Evolutionary conservation across 2,888 invertebrate genomes (phyloP).

Genomic region (Drosophila diplacantha): DNA sequence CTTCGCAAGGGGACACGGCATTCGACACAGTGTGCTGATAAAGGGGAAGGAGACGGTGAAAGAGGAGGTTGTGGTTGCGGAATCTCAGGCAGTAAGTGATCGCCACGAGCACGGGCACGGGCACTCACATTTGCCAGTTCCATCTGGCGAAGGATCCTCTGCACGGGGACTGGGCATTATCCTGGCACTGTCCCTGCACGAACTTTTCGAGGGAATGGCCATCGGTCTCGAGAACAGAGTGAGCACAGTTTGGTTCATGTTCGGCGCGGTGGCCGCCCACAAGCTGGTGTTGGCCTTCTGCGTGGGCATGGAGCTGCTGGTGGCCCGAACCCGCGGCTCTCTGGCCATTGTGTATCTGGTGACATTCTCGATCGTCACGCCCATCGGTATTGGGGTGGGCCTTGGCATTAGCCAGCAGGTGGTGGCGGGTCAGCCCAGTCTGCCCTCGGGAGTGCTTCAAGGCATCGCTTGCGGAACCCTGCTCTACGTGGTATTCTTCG

Average conservation of each 20-base stretch:
- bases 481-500: conserved; percentile 97
- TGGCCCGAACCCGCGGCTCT: conserved; percentile 82
- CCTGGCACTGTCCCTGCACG: conserved; percentile 90
- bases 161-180: conserved; percentile 88
- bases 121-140: conserved; percentile 63
- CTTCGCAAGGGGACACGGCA: conserved; percentile 74
- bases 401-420: conserved; percentile 84
- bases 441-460: conserved; percentile 83
- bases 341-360: conserved; percentile 84
- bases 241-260: conserved; percentile 85
- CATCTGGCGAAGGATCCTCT: conserved; percentile 66
- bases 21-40: conserved; percentile 70
- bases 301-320: conserved; percentile 89
- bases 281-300: conserved; percentile 93
- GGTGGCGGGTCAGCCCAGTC: conserved; percentile 80
- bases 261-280: conserved; percentile 90
- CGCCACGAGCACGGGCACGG: conserved; percentile 36
- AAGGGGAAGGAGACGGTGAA: not conserved
- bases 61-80: not conserved
- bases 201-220: conserved; percentile 90
- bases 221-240: conserved; percentile 86
- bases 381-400: conserved; percentile 84
- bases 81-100: conserved; percentile 19
- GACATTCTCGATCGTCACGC: conserved; percentile 88
- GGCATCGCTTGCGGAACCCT: conserved; percentile 90